phyloP scores from a whole-genome alignment of 2,797 vertebrate species.

The Orientallactaga sibirica region DNA sequence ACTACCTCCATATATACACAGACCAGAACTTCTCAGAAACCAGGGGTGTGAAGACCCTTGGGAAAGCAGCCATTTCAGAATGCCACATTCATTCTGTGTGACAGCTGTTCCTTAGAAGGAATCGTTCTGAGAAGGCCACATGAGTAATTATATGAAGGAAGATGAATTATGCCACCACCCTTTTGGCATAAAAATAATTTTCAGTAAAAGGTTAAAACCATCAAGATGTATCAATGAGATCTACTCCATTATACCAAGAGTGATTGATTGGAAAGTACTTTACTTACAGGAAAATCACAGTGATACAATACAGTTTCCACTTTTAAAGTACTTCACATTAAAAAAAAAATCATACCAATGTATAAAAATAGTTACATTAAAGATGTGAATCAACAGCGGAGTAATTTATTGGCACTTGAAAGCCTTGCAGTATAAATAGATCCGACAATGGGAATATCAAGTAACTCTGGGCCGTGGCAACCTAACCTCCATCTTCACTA shows the following conservation, averaged over 20 bases:
- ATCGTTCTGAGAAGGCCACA: conserved; percentile 55
- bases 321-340: conserved; percentile 88
- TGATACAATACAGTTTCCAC: conserved; percentile 85
- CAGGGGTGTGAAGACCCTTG: neutral
- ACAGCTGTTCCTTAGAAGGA: conserved; percentile 56
- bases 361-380: conserved; percentile 86
- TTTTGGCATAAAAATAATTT: conserved; percentile 73
- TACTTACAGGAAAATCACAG: conserved; percentile 82
- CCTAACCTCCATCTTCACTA: conserved; percentile 83
- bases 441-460: conserved; percentile 76
- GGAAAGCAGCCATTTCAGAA: neutral
- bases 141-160: conserved; percentile 49
- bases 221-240: conserved; percentile 81
- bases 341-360: conserved; percentile 80
- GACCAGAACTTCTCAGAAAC: neutral
- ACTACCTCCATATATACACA: neutral
- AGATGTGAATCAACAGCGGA: conserved; percentile 86
- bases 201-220: conserved; percentile 80
- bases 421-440: conserved; percentile 86
- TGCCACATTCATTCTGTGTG: neutral
- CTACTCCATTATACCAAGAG: conserved; percentile 73
- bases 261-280: conserved; percentile 83
- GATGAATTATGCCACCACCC: conserved; percentile 72
- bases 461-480: conserved; percentile 72
- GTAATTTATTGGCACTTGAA: conserved; percentile 85